Base-by-base conservation (phyloP, 2,888 invertebrate species). In the Agrenia bidenticulata region DNA sequence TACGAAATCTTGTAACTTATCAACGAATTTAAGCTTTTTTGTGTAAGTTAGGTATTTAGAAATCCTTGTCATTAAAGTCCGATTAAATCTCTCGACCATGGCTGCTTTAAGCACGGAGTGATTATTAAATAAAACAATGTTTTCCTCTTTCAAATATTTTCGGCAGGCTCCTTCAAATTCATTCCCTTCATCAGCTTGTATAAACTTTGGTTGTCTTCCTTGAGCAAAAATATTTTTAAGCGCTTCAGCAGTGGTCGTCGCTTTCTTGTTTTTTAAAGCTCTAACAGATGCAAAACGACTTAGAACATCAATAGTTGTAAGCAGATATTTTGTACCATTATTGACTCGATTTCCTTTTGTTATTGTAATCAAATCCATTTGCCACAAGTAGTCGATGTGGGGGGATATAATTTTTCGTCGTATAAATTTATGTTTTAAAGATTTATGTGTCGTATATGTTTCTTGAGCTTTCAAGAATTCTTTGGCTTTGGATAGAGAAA, bases 211-310 rank as follows among this genome's bases (percentile, higher is more conserved):
- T 26, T 55, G 49, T 7, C 4, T 57, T 32, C 61, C 19, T 37
- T 32, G 26, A 1, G 41, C 54, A 11, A 72, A 51, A 9, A 73
- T 64, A 1, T 37, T 42, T 55, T 58, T 27, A 27, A 74, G 73
- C 0, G 69, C 70, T 7, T 54, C 11, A n/a, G 45, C 32, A 0
- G 65, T 62, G 21, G 59, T 41, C 11, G 54, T 32, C 1, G 24
- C 50, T 9, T 56, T 62, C 63, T 75, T 73, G 21, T 42, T 57
- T 58, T 69, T 66, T 4, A 70, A 32, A 2, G 71, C 67, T 1
- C 45, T 26, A 9, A 73, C 66, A 69, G 66, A 76, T 2, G 72
- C 67, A 39, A 56, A 69, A 58, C 73, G 71, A 53, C 62, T 67
- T 2, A 72, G 67, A 11, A 63, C 65, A 57, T 73, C 73, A 2